These are phyloP conservation scores for Brevimyrus niger DNA, from an alignment of 2,113 vertebrate species.

Conservation along the genomic window DNA sequence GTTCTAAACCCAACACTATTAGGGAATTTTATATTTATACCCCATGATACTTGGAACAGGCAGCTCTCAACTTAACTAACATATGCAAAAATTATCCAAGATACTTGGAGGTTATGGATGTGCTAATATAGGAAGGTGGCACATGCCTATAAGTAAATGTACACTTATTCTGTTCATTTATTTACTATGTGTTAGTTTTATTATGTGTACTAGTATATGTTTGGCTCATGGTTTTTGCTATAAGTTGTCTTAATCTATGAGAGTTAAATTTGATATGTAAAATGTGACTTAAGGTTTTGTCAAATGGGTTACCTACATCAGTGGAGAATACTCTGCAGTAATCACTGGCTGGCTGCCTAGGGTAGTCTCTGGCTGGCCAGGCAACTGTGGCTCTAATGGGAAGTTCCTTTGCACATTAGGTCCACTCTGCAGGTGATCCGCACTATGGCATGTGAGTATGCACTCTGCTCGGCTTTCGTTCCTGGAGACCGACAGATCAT, in stretches of 20 bases:
- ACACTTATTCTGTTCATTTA: neutral
- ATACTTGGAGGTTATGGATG: neutral
- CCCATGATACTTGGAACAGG: neutral
- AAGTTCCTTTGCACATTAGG: slow-evolving; percentile 45
- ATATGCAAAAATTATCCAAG: neutral
- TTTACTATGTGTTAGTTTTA: neutral
- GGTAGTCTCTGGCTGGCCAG: slow-evolving; percentile 15
- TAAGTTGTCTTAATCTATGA: neutral
- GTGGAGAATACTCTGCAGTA: neutral
- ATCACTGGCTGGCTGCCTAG: neutral
- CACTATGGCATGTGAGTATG: slow-evolving; percentile 87
- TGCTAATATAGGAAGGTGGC: neutral
- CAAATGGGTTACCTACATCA: neutral
- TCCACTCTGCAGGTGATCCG: slow-evolving; percentile 89
- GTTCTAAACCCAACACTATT: neutral
- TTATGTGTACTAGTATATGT: neutral
- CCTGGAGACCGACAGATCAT: slow-evolving; percentile 90
- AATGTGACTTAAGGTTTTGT: neutral
- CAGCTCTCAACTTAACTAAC: neutral
- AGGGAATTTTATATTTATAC: neutral
- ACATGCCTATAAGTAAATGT: neutral
- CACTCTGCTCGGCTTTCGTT: slow-evolving; percentile 86
- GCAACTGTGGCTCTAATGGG: slow-evolving; percentile 2
- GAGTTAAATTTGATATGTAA: neutral
- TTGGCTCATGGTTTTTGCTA: neutral